Conservation (phyloP, 2,888 invertebrate genomes). For the Elegia similella region DNA sequence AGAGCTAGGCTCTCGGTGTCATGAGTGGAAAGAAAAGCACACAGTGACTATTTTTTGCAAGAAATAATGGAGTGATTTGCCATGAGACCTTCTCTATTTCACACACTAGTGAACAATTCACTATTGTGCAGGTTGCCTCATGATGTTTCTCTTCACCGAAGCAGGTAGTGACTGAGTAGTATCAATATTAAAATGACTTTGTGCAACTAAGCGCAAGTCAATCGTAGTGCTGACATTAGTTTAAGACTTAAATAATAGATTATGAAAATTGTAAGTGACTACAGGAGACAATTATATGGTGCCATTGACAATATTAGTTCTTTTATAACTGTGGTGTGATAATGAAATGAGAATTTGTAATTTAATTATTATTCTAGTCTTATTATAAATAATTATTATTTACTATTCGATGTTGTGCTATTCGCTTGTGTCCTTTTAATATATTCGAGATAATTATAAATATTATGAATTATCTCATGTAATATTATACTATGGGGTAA, state of each 20-base stretch:
- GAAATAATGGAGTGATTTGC: too few relatives aligned
- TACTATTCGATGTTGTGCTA: slow-evolving; percentile 18
- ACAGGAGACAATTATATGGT: slow-evolving; percentile 50
- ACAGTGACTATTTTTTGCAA: too few relatives aligned
- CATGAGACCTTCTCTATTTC: too few relatives aligned
- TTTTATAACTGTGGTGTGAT: slow-evolving; percentile 41
- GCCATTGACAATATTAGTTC: slow-evolving; percentile 74
- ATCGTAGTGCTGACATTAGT: background rate
- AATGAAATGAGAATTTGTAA: slow-evolving; percentile 23
- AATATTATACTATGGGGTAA: background rate
- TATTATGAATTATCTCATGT: background rate
- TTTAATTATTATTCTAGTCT: slow-evolving; percentile 16
- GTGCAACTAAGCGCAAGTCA: too few relatives aligned
- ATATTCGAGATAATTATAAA: slow-evolving; percentile 1
- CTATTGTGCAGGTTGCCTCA: too few relatives aligned
- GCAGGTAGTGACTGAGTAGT: too few relatives aligned
- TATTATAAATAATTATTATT: slow-evolving; percentile 10
- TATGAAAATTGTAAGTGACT: slow-evolving; percentile 35
- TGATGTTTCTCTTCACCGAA: too few relatives aligned
- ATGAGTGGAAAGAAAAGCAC: too few relatives aligned
- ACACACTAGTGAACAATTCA: too few relatives aligned
- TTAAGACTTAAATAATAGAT: slow-evolving; percentile 3
- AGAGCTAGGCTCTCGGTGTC: too few relatives aligned
- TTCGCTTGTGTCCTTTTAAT: slow-evolving; percentile 17
- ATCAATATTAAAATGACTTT: too few relatives aligned